Evolutionary conservation across 2,113 vertebrate genomes (phyloP).

Genomic region (Mastomys natalensis): DNA sequence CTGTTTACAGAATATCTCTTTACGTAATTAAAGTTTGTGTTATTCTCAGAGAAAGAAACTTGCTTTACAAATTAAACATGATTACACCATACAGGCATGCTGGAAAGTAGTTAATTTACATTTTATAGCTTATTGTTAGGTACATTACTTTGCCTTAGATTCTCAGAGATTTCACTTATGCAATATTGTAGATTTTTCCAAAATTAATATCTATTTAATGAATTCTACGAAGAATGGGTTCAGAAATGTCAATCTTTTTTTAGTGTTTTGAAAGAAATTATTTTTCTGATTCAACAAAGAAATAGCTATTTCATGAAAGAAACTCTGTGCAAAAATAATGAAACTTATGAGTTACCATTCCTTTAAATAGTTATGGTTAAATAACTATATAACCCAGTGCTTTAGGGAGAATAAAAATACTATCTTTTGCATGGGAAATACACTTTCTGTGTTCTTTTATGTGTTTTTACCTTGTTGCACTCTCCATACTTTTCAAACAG

Average conservation of each 20-base stretch:
- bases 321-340: not conserved
- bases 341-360: not conserved
- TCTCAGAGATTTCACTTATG: not conserved
- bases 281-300: not conserved
- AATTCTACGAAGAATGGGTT: not conserved
- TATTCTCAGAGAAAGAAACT: not conserved
- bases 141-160: not conserved
- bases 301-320: slow-evolving; percentile 4
- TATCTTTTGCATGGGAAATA: not conserved
- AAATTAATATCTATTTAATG: not conserved
- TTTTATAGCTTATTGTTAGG: not conserved
- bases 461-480: not conserved
- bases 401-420: not conserved
- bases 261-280: not conserved
- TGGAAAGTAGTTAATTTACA: not conserved
- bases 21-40: not conserved
- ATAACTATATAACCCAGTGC: not conserved
- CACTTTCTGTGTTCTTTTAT: too few species aligned
- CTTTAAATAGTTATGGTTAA: not conserved
- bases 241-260: not conserved
- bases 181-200: not conserved
- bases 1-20: not conserved
- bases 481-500: not conserved
- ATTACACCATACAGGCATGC: not conserved
- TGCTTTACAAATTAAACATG: not conserved